phyloP scores from a whole-genome alignment of 2,797 vertebrate genomes.

The Phalanger gymnotis region DNA sequence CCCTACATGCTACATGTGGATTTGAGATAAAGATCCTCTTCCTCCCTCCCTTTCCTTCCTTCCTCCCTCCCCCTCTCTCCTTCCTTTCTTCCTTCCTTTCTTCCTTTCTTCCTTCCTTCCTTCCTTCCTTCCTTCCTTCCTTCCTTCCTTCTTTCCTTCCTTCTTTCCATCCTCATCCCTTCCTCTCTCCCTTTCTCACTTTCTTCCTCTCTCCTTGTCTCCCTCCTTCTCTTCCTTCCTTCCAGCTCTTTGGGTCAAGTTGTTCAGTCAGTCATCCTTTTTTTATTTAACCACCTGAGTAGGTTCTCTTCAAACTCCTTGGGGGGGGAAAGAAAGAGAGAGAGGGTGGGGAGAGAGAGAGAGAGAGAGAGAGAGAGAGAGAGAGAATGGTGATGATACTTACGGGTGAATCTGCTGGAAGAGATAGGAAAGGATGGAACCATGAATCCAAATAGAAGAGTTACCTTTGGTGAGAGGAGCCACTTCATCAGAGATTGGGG shows the following conservation, averaged over 20 bases:
- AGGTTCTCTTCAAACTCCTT: neutral
- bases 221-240: neutral
- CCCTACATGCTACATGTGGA: neutral
- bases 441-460: neutral
- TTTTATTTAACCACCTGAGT: neutral
- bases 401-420: no score
- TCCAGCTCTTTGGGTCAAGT: neutral
- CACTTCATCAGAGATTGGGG: neutral
- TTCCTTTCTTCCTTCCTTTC: no score
- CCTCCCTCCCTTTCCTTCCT: neutral
- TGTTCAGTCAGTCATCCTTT: neutral
- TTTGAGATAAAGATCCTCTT: neutral
- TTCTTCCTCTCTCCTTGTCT: neutral
- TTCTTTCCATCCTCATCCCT: neutral
- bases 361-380: neutral
- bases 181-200: neutral
- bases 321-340: no score
- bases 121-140: neutral
- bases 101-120: neutral
- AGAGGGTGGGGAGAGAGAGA: neutral
- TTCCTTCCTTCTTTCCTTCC: neutral
- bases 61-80: neutral
- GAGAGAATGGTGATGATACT: neutral
- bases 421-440: no score
- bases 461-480: neutral